These are phyloP conservation scores for Rhagoletis zephyria DNA, from an alignment of 1,140 invertebrate genomes.

Conservation along the genomic window DNA sequence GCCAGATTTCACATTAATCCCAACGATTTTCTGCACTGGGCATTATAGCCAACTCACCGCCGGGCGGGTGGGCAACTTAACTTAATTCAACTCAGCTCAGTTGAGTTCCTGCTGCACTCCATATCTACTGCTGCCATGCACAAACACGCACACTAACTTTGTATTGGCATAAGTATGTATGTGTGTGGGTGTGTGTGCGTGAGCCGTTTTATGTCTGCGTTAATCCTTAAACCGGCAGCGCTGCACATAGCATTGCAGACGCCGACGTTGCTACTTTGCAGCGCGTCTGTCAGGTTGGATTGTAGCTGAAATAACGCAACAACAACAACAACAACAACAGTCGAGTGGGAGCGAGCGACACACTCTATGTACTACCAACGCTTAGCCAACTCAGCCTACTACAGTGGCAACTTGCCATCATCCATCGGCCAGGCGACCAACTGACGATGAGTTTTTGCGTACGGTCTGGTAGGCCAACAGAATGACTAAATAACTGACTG, in stretches of 20 bases:
- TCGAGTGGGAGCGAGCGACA: constrained; percentile 18
- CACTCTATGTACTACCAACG: background rate
- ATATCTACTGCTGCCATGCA: background rate
- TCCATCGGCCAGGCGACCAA: constrained; percentile 7
- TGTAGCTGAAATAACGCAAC: constrained; percentile 42
- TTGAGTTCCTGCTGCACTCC: constrained; percentile 4
- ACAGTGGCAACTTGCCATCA: constrained; percentile 17
- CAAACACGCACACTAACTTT: background rate
- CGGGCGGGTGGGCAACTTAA: constrained; percentile 14
- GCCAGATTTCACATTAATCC: constrained; percentile 72
- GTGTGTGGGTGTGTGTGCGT: constrained; percentile 32
- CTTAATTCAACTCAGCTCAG: constrained; percentile 5
- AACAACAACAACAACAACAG: constrained; percentile 36
- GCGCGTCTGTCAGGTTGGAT: constrained; percentile 37
- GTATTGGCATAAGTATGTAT: constrained; percentile 31
- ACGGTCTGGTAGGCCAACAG: constrained; percentile 23
- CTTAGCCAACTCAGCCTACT: constrained; percentile 8
- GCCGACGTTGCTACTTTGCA: constrained; percentile 30
- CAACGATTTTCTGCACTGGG: constrained; percentile 72
- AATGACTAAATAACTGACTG: background rate
- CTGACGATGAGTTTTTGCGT: background rate
- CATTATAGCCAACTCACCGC: constrained; percentile 52
- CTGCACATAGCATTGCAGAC: background rate
- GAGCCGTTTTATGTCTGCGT: constrained; percentile 66
- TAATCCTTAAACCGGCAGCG: constrained; percentile 71